phyloP scores from a whole-genome alignment of 1,140 invertebrate species.

The Bemisia tabaci region DNA sequence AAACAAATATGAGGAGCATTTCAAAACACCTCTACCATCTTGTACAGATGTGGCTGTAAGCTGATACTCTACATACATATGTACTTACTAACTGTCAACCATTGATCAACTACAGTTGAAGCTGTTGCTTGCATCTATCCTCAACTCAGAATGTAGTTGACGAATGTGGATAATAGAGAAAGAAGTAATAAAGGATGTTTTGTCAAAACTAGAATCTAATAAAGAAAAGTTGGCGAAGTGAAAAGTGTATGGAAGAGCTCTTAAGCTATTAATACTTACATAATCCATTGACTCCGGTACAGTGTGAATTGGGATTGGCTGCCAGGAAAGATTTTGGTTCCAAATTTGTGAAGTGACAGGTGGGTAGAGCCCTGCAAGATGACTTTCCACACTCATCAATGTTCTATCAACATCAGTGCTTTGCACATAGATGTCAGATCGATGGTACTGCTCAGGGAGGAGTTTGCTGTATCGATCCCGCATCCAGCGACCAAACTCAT shows the following conservation, averaged over 20 bases:
- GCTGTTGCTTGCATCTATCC: too few species aligned
- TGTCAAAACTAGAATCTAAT: constrained; percentile 37
- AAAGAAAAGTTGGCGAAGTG: neutral
- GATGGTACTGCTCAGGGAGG: constrained; percentile 36
- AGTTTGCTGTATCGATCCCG: constrained; percentile 38
- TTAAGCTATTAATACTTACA: constrained; percentile 30
- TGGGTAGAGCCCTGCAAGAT: constrained; percentile 66
- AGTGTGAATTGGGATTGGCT: constrained; percentile 80
- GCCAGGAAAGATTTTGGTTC: constrained; percentile 58
- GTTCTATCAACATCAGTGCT: constrained; percentile 81
- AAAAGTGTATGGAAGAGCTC: neutral
- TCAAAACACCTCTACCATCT: too few species aligned
- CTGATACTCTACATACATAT: too few species aligned
- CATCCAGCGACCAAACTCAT: constrained; percentile 51
- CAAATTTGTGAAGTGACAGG: constrained; percentile 41
- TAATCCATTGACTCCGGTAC: constrained; percentile 47
- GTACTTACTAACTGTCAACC: too few species aligned
- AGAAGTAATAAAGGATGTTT: too few species aligned
- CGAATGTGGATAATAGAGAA: too few species aligned
- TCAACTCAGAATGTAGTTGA: too few species aligned
- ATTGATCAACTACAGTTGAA: too few species aligned
- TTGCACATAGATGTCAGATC: constrained; percentile 47
- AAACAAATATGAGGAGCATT: too few species aligned
- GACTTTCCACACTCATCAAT: constrained; percentile 72
- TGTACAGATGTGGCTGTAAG: too few species aligned